Evolutionary conservation across 2,888 invertebrate species (phyloP).

Genomic region (Agriotes lineatus): DNA sequence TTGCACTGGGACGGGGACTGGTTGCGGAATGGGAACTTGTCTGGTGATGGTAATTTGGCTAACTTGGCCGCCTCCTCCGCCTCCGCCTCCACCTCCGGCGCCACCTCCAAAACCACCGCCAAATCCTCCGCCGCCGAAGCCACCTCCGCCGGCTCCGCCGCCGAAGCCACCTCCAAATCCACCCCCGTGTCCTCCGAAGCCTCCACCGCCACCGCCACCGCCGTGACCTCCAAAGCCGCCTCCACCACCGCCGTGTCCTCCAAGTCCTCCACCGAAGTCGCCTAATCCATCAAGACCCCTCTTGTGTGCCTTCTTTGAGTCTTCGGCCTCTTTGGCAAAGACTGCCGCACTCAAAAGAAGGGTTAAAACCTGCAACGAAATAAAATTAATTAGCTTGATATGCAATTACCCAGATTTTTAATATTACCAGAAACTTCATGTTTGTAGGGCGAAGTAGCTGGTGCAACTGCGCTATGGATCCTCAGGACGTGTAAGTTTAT

Average conservation of each 20-base stretch:
- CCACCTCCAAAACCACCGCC: constrained; percentile 14
- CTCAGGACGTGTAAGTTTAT: background rate
- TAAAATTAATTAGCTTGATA: background rate
- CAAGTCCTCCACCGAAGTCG: background rate
- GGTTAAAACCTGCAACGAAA: constrained; percentile 15
- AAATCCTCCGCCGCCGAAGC: background rate
- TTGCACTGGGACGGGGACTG: constrained; percentile 31
- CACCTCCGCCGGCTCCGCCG: constrained; percentile 16
- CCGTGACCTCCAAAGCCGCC: background rate
- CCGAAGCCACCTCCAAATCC: background rate
- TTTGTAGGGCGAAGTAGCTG: constrained; percentile 10
- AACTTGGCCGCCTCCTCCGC: constrained; percentile 15
- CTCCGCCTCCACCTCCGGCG: constrained; percentile 9
- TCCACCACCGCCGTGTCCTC: constrained; percentile 1
- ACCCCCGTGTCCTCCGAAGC: constrained; percentile 6
- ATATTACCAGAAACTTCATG: constrained; percentile 25
- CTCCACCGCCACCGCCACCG: background rate
- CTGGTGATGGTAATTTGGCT: constrained; percentile 32
- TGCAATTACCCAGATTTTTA: background rate
- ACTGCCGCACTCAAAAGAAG: constrained; percentile 14
- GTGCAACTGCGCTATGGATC: constrained; percentile 11
- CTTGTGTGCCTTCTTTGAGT: constrained; percentile 17
- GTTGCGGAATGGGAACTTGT: constrained; percentile 31
- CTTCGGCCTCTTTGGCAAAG: constrained; percentile 20
- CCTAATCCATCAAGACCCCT: constrained; percentile 5